Percentiles rank a stretch among this genome's conserved stretches.
Evolutionary conservation across 2,888 invertebrate genomes (phyloP).

Genomic region (Cylindroiulus punctatus): DNA sequence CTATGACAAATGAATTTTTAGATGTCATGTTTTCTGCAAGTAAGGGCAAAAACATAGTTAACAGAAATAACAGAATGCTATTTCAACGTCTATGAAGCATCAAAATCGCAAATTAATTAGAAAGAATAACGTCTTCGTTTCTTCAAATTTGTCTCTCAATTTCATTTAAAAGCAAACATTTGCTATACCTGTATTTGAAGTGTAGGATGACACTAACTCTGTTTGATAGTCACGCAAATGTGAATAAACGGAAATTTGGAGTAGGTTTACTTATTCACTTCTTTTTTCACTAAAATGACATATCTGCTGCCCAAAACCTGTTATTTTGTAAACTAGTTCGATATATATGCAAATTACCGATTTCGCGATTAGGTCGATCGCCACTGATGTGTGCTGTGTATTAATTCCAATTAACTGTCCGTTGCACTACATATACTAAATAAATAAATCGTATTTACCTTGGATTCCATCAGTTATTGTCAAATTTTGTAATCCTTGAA

Average conservation of each 20-base stretch:
- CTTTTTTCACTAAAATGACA: not conserved
- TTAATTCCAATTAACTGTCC: not conserved
- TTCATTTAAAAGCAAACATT: not conserved
- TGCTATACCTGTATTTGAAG: not conserved
- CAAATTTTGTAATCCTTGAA: not conserved
- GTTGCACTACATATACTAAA: not conserved
- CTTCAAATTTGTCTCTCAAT: not conserved
- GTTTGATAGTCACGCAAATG: not conserved
- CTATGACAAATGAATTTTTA: too few species aligned
- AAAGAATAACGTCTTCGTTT: not conserved
- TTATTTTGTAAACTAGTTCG: constrained; percentile 17
- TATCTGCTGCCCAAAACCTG: not conserved
- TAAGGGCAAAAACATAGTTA: not conserved
- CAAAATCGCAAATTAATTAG: not conserved
- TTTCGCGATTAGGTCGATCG: not conserved
- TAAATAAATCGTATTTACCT: not conserved
- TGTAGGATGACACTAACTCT: not conserved
- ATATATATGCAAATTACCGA: not conserved
- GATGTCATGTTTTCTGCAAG: too few species aligned
- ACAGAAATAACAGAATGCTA: not conserved
- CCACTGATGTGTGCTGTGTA: not conserved
- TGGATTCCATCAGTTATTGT: not conserved
- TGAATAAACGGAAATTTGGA: not conserved
- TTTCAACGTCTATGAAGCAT: not conserved
- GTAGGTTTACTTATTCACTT: not conserved